Base-by-base conservation (phyloP, 1,140 invertebrate genomes). In the Pygmarrhopalites habei region DNA sequence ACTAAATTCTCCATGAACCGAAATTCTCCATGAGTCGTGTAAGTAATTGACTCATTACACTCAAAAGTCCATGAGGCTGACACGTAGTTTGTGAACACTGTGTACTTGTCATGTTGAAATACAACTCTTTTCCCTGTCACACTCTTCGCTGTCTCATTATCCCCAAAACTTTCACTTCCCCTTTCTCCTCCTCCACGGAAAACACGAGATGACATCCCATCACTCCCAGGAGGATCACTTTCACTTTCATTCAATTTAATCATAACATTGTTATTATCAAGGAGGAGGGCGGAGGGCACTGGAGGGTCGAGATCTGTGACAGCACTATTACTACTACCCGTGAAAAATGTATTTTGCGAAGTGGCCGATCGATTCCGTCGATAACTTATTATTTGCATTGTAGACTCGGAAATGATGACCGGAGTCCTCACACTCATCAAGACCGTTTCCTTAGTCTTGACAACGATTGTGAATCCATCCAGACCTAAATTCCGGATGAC, bases 1-100 rank as follows among this genome's bases (percentile, higher is more conserved):
- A 73, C 72, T n/a, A 77, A 72, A 66, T 80, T 79, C 46, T 77
- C 72, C 35, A 80, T 57, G 62, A 74, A 76, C 35, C 75, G 74
- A 43, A 72, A 74, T 55, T 75, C 75, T 1, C 73, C 77, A 63
- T 80, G 78, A 2, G 78, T 80, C 0, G 77, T 76, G 15, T 77
- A 74, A 0, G 78, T 80, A 12, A 80, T 73, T n/a, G 72, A 74
- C 53, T 74, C 73, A 47, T 75, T 68, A 65, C 73, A 75, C 3
- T 30, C 32, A 52, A 72, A 72, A 32, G 57, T 29, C 25, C 64
- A 58, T 3, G 68, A 68, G 2, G 72, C 72, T 17, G 64, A 66
- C 55, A 76, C 69, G 65, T 76, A 77, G 60, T 77, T 73, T 39
- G 73, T 63, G 14, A 77, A 58, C 2, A 77, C 12, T 26, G 49